These are phyloP conservation scores for Anagyrus pseudococci DNA, from an alignment of 2,888 invertebrate species.

Conservation along the genomic window DNA sequence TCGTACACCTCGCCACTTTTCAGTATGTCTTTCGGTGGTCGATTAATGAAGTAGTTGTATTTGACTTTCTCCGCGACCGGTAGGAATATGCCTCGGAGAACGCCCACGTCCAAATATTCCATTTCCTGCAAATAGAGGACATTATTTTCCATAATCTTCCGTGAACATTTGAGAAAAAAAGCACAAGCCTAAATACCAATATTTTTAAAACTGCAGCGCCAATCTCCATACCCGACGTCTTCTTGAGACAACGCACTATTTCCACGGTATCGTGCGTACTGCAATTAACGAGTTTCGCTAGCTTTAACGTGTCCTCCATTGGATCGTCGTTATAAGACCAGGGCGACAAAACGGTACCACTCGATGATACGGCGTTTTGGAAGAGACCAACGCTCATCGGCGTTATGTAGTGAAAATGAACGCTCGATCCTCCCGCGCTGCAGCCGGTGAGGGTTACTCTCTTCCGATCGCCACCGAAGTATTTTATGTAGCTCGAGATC, in stretches of 20 bases:
- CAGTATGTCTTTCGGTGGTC: constrained; percentile 71
- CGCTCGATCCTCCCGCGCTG: constrained; percentile 31
- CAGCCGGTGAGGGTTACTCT: constrained; percentile 22
- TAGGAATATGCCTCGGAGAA: constrained; percentile 63
- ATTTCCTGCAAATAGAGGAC: background rate
- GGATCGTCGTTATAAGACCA: constrained; percentile 57
- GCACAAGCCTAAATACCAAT: constrained; percentile 60
- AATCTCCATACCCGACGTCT: constrained; percentile 69
- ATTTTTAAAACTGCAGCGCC: constrained; percentile 68
- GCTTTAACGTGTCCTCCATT: constrained; percentile 67
- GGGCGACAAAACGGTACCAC: constrained; percentile 54
- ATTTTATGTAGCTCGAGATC: constrained; percentile 27
- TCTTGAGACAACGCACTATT: constrained; percentile 71
- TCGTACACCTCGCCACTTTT: constrained; percentile 68
- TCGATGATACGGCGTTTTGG: constrained; percentile 28
- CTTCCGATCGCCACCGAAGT: constrained; percentile 22
- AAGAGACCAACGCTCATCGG: constrained; percentile 30
- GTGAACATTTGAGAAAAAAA: background rate
- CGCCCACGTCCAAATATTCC: background rate
- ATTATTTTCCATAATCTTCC: background rate
- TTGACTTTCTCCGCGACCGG: constrained; percentile 71
- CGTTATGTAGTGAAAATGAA: constrained; percentile 33
- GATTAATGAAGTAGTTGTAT: constrained; percentile 70
- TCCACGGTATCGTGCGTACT: constrained; percentile 64
- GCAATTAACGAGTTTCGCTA: constrained; percentile 72